Percentiles rank a stretch among this genome's conserved stretches.
Conservation (phyloP, 2,888 invertebrate species). For the Drosophila sordidapex region DNA sequence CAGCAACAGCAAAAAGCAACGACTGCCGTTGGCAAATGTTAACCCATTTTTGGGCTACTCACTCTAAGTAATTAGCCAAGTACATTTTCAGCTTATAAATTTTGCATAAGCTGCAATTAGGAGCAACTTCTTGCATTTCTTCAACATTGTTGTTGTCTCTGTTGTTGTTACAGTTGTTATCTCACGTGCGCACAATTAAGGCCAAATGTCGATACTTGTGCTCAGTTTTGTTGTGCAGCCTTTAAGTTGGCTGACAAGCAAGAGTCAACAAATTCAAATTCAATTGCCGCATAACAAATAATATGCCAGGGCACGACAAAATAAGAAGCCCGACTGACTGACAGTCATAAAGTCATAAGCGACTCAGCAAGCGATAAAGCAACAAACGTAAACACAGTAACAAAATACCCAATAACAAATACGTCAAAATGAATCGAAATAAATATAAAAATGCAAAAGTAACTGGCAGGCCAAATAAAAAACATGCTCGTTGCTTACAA, state of each 20-base stretch:
- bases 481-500: conserved; percentile 54
- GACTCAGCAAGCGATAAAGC: conserved; percentile 35
- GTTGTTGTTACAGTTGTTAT: conserved; percentile 32
- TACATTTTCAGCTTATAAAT: conserved; percentile 69
- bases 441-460: conserved; percentile 56
- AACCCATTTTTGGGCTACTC: conserved; percentile 68
- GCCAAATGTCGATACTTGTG: conserved; percentile 35
- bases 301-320: conserved; percentile 55
- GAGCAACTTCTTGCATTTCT: conserved; percentile 34
- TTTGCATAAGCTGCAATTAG: conserved; percentile 69
- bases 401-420: conserved; percentile 39
- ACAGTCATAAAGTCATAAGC: conserved; percentile 17
- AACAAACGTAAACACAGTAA: conserved; percentile 45
- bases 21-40: conserved; percentile 65
- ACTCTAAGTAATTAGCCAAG: conserved; percentile 75
- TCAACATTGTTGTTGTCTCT: background rate
- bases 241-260: conserved; percentile 26
- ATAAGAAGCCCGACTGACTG: conserved; percentile 35
- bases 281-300: conserved; percentile 73
- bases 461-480: conserved; percentile 40
- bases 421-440: conserved; percentile 49
- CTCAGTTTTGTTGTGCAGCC: conserved; percentile 15
- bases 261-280: conserved; percentile 72
- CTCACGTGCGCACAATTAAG: conserved; percentile 65
- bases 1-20: conserved; percentile 20